Conservation (phyloP, 2,888 invertebrate genomes). For the Boloria euphrosyne region DNA sequence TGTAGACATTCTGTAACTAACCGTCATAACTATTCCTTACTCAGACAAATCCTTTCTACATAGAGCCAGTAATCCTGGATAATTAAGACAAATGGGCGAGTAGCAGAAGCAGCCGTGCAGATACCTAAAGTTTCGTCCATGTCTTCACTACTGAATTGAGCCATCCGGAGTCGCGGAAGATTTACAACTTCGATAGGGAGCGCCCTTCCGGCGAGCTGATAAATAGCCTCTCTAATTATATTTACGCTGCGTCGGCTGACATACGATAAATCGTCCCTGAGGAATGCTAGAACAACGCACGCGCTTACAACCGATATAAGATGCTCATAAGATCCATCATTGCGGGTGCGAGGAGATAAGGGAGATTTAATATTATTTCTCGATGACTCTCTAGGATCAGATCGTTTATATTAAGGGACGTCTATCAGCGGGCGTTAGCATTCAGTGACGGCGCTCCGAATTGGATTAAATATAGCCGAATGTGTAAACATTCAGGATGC, state of each 20-base stretch:
- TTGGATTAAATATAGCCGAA: conserved; percentile 36
- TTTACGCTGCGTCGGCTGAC: conserved; percentile 77
- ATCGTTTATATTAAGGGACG: conserved; percentile 42
- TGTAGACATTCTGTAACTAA: conserved; percentile 47
- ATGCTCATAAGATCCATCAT: conserved; percentile 60
- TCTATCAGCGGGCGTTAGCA: conserved; percentile 41
- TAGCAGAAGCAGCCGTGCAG: conserved; percentile 12
- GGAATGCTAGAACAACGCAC: conserved; percentile 71
- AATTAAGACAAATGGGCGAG: conserved; percentile 61
- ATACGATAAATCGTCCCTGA: conserved; percentile 68
- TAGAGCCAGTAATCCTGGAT: conserved; percentile 49
- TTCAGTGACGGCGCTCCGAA: conserved; percentile 29
- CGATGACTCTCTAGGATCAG: conserved; percentile 2
- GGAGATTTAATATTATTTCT: conserved; percentile 10
- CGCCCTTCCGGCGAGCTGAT: conserved; percentile 78
- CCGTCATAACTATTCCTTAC: conserved; percentile 47
- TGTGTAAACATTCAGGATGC: conserved; percentile 51
- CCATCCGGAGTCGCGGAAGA: conserved; percentile 69
- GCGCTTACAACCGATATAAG: conserved; percentile 60
- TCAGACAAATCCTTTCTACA: conserved; percentile 47
- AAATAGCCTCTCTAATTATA: conserved; percentile 81
- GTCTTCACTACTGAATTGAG: conserved; percentile 72
- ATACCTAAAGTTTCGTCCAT: conserved; percentile 20
- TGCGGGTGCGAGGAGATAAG: conserved; percentile 47
- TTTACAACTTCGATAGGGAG: conserved; percentile 73